Evolutionary conservation across 2,113 vertebrate genomes (phyloP), one percentile per base, ranked within the genome.

Genomic region (Oncorhynchus tshawytscha): DNA sequence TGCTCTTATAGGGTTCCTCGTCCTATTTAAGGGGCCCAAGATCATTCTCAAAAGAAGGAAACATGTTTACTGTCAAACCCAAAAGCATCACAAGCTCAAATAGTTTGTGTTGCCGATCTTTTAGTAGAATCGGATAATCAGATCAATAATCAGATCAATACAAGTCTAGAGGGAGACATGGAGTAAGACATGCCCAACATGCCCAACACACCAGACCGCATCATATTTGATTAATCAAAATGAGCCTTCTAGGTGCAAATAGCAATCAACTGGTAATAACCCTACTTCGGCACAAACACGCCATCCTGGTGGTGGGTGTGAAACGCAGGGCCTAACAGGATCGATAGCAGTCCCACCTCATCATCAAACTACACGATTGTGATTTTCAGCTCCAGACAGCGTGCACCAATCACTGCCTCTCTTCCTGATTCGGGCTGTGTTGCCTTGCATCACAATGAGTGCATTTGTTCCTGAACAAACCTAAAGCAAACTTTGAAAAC

Each of bases 341-440:
- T 90, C 88, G 69, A 90, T 90, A 81, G 72, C 16, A 45, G 81
- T 78, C 82, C 70, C 72, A 48, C 71, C 83, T 84, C 82, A 87
- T 92, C 81, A 79, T 85, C 77, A 82, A 80, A 77, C 66, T 69
- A 81, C 75, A 70, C 84, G 84, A 88, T 84, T 84, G 83, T 74
- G 84, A 86, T 86, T 86, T 84, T 75, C 15, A 80, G 68, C 76
- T 74, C 39, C 34, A 64, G 71, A 77, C 74, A 20, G 1, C 1
- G 13, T 49, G 74, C 34, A 54, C 70, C 74, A 79, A 76, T 81
- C 57, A 76, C 31, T 16, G 54, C 29, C 29, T 72, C 49, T 85
- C 70, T 78, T 77, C 67, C 27, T 24, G n/a, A 73, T 77, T 77
- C 39, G 75, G 72, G 76, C 75, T 34, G 25, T 75, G 31, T 59